phyloP scores from a whole-genome alignment of 1,140 invertebrate genomes.

The Helicoverpa armigera region DNA sequence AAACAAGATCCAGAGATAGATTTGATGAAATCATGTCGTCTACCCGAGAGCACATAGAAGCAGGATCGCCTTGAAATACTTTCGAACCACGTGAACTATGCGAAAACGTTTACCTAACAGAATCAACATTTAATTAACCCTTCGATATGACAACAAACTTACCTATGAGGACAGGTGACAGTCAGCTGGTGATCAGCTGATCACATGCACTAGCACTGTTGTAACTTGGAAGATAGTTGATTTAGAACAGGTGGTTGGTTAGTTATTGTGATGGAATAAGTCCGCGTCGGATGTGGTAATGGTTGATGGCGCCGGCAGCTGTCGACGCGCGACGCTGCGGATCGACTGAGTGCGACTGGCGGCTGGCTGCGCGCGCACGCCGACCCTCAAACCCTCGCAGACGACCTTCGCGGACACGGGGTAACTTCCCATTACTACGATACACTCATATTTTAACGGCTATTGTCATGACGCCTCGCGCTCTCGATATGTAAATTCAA shows the following conservation, averaged over 20 bases:
- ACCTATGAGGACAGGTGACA: conserved; percentile 65
- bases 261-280: not conserved
- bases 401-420: conserved; percentile 70
- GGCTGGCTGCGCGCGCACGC: conserved; percentile 70
- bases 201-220: conserved; percentile 59
- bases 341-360: conserved; percentile 75
- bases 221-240: not conserved
- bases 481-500: too few species aligned
- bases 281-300: conserved; percentile 28
- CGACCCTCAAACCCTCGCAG: conserved; percentile 68
- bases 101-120: conserved; percentile 80
- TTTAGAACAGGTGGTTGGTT: conserved; percentile 38
- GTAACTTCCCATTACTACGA: conserved; percentile 54
- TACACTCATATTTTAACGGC: conserved; percentile 5
- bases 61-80: conserved; percentile 85
- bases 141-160: conserved; percentile 65
- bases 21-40: conserved; percentile 42
- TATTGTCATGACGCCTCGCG: not conserved
- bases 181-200: conserved; percentile 61
- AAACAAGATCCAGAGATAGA: conserved; percentile 29
- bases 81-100: conserved; percentile 82
- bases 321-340: conserved; percentile 67
- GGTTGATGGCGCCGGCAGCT: conserved; percentile 58
- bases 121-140: conserved; percentile 71
- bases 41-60: conserved; percentile 57